Evolutionary conservation across 1,140 invertebrate genomes (phyloP), one percentile per base, ranked within the genome.

Genomic region (Aethina tumida): DNA sequence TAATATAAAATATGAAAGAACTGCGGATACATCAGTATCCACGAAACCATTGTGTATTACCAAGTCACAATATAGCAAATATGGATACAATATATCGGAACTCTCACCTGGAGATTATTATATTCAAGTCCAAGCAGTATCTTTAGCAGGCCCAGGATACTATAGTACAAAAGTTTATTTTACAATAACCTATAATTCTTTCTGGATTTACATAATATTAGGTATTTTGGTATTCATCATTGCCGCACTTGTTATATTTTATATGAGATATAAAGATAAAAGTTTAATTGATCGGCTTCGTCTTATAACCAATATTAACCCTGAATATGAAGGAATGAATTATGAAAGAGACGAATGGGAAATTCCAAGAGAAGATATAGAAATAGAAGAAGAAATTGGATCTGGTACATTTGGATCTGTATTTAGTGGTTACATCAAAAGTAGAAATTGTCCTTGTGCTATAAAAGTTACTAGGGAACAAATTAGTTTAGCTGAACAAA

Each of bases 311-410:
- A 74, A 70, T 17, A 77, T 86, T 18, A 86, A 86, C 70, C 83
- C 83, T 0, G 81, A 84, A 53, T 86, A 87, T 57, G 74, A 77
- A 3, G 77, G 76, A 43, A 66, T 71, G 27, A 71, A 75, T 35
- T 94, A 95, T 58, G 75, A 81, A 32, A 78, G 84, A 26, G 94
- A 98, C 63, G 89, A 95, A 56, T 98, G 93, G 91, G 94, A 99
- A 69, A 79, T 97, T 37, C 70, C 82, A 2, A 67, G 91, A 25
- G 75, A 84, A 12, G 84, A 84, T 53, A 76, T 98, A 32, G 70
- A 81, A 47, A 61, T 94, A 33, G 45, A 83, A 1, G 65, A 75
- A 30, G 79, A 90, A 50, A 66, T 97, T 9, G 95, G 95, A 0
- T 80, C 93, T 53, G 95, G 95, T 2, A 91, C 88, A 2, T 99